phyloP scores from a whole-genome alignment of 2,113 vertebrate genomes.

The Takifugu flavidus region DNA sequence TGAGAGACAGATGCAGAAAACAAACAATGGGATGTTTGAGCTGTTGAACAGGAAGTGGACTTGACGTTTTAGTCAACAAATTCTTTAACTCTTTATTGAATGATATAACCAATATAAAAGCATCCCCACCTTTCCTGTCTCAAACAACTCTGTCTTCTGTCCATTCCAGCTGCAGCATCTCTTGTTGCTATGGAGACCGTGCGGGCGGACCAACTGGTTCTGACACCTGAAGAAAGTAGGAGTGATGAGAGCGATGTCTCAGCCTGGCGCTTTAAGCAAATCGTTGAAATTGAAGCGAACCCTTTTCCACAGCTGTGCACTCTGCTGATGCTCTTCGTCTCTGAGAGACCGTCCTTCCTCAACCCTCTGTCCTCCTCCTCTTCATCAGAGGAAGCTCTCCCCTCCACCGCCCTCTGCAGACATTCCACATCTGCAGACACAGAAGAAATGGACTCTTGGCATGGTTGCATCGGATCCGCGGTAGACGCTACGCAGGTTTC shows the following conservation, averaged over 20 bases:
- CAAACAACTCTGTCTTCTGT: slow-evolving; percentile 9
- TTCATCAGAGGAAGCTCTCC: slow-evolving; percentile 76
- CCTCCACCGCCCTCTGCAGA: slow-evolving; percentile 77
- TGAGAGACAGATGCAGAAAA: neutral
- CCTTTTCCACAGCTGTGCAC: slow-evolving; percentile 56
- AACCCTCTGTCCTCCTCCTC: slow-evolving; percentile 68
- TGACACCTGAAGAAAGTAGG: slow-evolving; percentile 50
- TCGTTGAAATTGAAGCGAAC: slow-evolving; percentile 34
- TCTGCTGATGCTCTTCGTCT: slow-evolving; percentile 53
- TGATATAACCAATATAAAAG: neutral
- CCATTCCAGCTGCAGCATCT: slow-evolving; percentile 5
- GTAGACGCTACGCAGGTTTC: neutral
- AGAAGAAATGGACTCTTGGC: neutral
- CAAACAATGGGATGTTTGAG: neutral
- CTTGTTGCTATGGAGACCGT: slow-evolving; percentile 10
- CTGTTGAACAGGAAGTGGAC: too few relatives aligned
- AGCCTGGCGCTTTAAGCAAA: neutral
- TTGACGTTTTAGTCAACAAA: too few relatives aligned
- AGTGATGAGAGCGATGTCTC: neutral
- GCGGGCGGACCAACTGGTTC: slow-evolving; percentile 27
- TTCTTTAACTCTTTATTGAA: too few relatives aligned
- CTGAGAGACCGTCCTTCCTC: slow-evolving; percentile 34
- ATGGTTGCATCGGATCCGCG: neutral
- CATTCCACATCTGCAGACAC: slow-evolving; percentile 53
- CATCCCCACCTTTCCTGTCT: slow-evolving; percentile 23